A percentile compares a stretch with the other conserved stretches of the same genome.
These are phyloP conservation scores for Pogonocherus hispidulus DNA, from an alignment of 2,888 invertebrate species.

Conservation along the genomic window DNA sequence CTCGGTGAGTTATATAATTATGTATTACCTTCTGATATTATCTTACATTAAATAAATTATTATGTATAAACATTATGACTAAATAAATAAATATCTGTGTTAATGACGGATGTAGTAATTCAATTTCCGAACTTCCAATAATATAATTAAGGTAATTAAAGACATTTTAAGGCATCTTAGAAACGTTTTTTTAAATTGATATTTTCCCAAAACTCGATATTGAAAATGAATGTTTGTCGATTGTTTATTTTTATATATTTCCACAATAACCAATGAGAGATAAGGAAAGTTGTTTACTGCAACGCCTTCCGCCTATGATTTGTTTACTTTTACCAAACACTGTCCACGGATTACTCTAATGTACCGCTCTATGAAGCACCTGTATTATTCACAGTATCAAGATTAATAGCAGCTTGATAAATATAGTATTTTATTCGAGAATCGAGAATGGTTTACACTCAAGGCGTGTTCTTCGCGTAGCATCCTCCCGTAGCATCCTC, in stretches of 20 bases:
- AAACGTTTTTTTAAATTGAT: no score
- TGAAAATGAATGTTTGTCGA: no score
- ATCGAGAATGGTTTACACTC: conserved; percentile 51
- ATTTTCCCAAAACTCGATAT: no score
- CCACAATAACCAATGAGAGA: not conserved
- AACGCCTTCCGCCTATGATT: not conserved
- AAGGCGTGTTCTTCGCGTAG: conserved; percentile 52
- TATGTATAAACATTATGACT: no score
- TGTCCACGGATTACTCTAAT: conserved; percentile 10
- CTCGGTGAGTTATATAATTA: no score
- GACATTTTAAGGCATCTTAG: no score
- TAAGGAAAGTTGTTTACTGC: not conserved
- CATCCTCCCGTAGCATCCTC: conserved; percentile 60
- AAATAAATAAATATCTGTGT: no score
- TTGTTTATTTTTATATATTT: not conserved
- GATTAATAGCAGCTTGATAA: conserved; percentile 61
- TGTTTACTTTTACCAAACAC: not conserved
- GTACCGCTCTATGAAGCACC: conserved; percentile 45
- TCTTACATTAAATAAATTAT: no score
- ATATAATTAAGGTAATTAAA: no score
- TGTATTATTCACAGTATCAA: conserved; percentile 57
- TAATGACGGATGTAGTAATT: no score
- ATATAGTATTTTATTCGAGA: conserved; percentile 57
- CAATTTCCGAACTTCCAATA: no score
- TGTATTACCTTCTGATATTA: no score